These are phyloP conservation scores for Australoheros facetus DNA, from an alignment of 2,797 vertebrate genomes.

Conservation along the genomic window DNA sequence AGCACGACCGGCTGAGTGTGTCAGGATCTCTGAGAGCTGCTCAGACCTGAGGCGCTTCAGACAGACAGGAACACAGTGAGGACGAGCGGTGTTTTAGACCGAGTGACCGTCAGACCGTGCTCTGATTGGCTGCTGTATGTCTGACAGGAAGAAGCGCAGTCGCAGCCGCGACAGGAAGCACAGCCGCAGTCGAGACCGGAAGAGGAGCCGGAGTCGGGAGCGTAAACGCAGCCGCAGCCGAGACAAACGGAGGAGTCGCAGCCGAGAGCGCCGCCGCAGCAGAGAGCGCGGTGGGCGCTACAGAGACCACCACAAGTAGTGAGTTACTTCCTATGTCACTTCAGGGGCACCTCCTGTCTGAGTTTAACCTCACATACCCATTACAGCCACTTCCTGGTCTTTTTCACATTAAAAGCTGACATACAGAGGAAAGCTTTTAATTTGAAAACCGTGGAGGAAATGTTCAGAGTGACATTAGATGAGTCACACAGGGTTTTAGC, in stretches of 20 bases:
- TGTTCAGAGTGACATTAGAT: background rate
- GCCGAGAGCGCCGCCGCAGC: conserved; percentile 89
- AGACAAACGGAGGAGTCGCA: conserved; percentile 88
- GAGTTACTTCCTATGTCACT: conserved; percentile 52
- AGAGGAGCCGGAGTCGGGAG: conserved; percentile 87
- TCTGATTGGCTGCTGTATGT: conserved; percentile 28
- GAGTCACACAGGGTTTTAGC: background rate
- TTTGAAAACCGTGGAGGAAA: background rate
- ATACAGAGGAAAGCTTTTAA: background rate
- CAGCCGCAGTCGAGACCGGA: conserved; percentile 86
- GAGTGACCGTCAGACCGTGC: background rate
- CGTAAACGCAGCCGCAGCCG: conserved; percentile 83
- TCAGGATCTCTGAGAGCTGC: too few species aligned
- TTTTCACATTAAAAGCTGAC: background rate
- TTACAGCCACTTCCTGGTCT: background rate
- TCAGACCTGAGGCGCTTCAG: too few species aligned
- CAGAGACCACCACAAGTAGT: conserved; percentile 83
- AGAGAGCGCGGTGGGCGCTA: conserved; percentile 91
- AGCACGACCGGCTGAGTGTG: too few species aligned
- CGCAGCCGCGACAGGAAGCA: conserved; percentile 83
- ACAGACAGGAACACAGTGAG: too few species aligned
- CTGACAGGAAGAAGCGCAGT: conserved; percentile 57
- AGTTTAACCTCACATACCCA: too few species aligned
- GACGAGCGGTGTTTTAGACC: too few species aligned
- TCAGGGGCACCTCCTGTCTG: background rate